Evolutionary conservation across 1,140 invertebrate species (phyloP), one percentile per base, ranked within the genome.

Genomic region (Musca vetustissima): DNA sequence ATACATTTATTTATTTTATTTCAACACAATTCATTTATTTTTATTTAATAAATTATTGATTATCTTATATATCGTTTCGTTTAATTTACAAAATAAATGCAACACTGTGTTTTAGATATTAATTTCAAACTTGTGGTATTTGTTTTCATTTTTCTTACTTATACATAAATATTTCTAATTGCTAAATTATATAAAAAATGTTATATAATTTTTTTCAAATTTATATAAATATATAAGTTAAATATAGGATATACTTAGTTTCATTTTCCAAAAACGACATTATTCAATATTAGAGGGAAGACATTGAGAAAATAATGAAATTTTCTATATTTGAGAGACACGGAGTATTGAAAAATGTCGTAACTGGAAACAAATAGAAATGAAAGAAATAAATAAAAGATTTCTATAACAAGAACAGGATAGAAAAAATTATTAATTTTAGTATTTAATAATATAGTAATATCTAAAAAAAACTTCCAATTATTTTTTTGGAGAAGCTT

Each of bases 1-100:
- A n/a, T n/a, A n/a, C n/a, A n/a, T n/a, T n/a, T n/a, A n/a, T n/a
- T n/a, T n/a, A n/a, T 28, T 28, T 43, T 43, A 43, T 43, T 43
- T 43, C 11, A 43, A 43, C 36, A 28, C 28, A 28, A 2, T 21
- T 53, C 3, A 53, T 59, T 59, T 61, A 19, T 61, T n/a, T n/a
- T 61, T 13, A 19, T 61, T 61, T 36, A 61, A 61, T 61, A 61
- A 61, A 43, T 61, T 61, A 43, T 43, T 61, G 19, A 43, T 43
- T 43, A 13, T 43, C 36, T 43, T 43, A 43, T 9, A 13, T 9
- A 28, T 43, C n/a, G n/a, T n/a, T 43, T 43, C 11, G 1, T 43
- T 43, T 7, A 43, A 43, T 59, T 21, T 59, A 32, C 24, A 57
- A 59, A 19, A 61, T 61, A 61, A 61, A 61, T 36, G 57, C 57